Conservation (phyloP, 2,797 vertebrate genomes). For the Scolopax rusticola region DNA sequence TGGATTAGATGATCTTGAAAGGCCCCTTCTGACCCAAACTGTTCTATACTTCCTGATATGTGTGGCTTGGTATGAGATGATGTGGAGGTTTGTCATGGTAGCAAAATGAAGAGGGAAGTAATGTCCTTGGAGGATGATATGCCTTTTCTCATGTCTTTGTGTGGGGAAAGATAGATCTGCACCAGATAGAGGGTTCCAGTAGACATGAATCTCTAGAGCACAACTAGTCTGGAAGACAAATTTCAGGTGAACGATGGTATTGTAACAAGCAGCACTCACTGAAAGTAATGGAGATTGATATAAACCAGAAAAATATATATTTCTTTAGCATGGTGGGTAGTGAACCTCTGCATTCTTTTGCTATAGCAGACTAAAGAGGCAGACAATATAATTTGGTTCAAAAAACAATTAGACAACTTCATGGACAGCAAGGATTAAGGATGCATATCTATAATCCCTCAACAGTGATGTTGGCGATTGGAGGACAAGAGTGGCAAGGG, state of each 20-base stretch:
- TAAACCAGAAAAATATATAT: background rate
- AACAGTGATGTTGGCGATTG: background rate
- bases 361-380: too few relatives aligned
- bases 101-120: background rate
- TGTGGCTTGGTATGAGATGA: background rate
- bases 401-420: background rate
- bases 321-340: background rate
- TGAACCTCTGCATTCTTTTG: background rate
- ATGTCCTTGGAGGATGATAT: background rate
- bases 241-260: background rate
- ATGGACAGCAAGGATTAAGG: background rate
- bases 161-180: background rate
- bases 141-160: background rate
- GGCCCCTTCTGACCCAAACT: background rate
- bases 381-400: background rate
- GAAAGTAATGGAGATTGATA: background rate
- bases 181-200: background rate
- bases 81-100: background rate
- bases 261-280: background rate
- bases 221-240: background rate
- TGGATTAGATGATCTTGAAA: background rate
- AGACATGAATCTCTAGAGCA: background rate
- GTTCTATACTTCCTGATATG: background rate
- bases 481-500: fast-evolving
- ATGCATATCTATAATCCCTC: background rate